Base-by-base conservation (phyloP, 1,140 invertebrate species). In the Aleiodes sp. region DNA sequence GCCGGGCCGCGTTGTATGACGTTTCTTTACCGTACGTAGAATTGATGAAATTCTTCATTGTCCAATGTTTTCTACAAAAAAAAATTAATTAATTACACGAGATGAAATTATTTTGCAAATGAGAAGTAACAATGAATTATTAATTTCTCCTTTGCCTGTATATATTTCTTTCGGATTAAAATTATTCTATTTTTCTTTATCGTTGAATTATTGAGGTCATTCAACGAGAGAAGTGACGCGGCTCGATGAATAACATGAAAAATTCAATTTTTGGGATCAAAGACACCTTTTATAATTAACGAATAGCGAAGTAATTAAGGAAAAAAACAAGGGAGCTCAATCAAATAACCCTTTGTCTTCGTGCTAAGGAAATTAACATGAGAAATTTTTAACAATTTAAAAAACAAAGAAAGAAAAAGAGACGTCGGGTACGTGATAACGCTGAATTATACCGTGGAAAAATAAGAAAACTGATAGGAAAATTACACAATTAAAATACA, bases 301-400 rank as follows among this genome's bases (percentile, higher is more conserved):
- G 64, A 65, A n/a, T n/a, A n/a, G n/a, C n/a, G n/a, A n/a, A n/a
- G 28, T 73, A 73, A 76, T 24, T 41, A 66, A 52, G 60, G 35
- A 61, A 60, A 37, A 26, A 28, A 39, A 37, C 41, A 78, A 77
- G 72, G 76, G 78, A 83, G 82, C 80, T 83, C 78, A 83, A 83
- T 81, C 78, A 83, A 84, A 83, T 73, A 65, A 75, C 67, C 74
- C 61, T 76, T 78, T 77, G 69, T 73, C 66, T 56, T 41, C 41
- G 37, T 60, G 33, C 0, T 60, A 60, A 68, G 12, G 39, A 63
- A 37, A 31, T 28, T 62, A 41, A 56, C 39, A 35, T 28, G 39
- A 52, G 19, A 31, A 28, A 60, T 16, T 65, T 31, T 26, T 9
- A 56, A 19, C 56, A 57, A 35, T 56, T 31, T 19, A 56, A 56